Percentiles rank a stretch among this genome's conserved stretches.
phyloP scores from a whole-genome alignment of 1,140 invertebrate species.

The Rhyacophila brunnea region DNA sequence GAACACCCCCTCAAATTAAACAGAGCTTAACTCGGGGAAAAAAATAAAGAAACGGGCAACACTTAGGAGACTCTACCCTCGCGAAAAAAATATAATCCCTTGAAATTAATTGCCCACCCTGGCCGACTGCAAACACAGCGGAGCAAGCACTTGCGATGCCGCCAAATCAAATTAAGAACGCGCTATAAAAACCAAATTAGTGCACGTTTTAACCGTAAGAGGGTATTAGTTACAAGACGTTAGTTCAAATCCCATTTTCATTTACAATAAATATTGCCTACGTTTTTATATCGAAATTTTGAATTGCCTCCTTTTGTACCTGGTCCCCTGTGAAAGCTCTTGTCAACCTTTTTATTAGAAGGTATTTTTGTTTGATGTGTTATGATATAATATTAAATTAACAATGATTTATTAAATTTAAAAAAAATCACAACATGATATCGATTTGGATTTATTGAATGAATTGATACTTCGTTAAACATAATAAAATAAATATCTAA shows the following conservation, averaged over 20 bases:
- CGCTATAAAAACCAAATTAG: conserved; percentile 60
- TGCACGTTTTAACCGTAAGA: conserved; percentile 56
- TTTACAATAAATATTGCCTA: conserved; percentile 57
- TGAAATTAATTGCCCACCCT: conserved; percentile 55
- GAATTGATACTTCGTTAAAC: too few species aligned
- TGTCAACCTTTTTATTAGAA: conserved; percentile 21
- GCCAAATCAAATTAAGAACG: conserved; percentile 58
- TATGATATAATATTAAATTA: too few species aligned
- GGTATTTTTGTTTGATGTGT: too few species aligned
- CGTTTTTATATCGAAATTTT: conserved; percentile 30
- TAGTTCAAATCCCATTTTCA: conserved; percentile 58
- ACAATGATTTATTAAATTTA: too few species aligned
- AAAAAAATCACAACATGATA: too few species aligned
- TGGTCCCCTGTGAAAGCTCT: conserved; percentile 8
- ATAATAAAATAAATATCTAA: too few species aligned
- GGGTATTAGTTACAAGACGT: conserved; percentile 57
- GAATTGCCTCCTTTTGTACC: conserved; percentile 16
- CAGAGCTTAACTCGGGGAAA: conserved; percentile 50
- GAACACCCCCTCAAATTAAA: conserved; percentile 59
- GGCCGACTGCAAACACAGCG: conserved; percentile 32
- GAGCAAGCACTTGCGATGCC: conserved; percentile 43
- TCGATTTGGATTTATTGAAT: too few species aligned
- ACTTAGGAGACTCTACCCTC: conserved; percentile 34
- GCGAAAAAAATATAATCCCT: conserved; percentile 56
- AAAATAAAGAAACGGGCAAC: conserved; percentile 31